These are phyloP conservation scores for Sicus ferrugineus DNA, from an alignment of 2,888 invertebrate genomes.

Conservation along the genomic window DNA sequence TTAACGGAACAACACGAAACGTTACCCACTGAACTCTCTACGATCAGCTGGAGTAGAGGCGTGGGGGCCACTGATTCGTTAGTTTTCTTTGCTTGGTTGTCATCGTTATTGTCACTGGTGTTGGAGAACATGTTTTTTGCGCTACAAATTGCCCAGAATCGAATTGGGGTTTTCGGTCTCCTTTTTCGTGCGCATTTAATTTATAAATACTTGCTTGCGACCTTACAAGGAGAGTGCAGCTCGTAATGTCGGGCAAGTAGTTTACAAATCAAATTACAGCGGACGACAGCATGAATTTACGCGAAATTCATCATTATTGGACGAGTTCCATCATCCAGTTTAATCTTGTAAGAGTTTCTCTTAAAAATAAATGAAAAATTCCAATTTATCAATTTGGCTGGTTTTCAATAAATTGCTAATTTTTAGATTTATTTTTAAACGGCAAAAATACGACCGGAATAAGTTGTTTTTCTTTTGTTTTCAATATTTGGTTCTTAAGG, in stretches of 20 bases:
- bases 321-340: conserved; percentile 30
- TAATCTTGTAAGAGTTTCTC: conserved; percentile 4
- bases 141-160: conserved; percentile 28
- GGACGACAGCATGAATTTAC: neutral
- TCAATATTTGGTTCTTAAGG: too few relatives aligned
- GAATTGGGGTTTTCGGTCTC: neutral
- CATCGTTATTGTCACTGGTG: too few relatives aligned
- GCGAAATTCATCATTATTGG: conserved; percentile 24
- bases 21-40: too few relatives aligned
- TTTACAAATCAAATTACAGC: conserved; percentile 27
- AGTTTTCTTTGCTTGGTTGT: too few relatives aligned
- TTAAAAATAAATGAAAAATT: conserved; percentile 34
- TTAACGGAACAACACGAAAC: too few relatives aligned
- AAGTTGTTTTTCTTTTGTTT: too few relatives aligned
- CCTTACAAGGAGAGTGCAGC: neutral
- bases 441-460: conserved; percentile 3
- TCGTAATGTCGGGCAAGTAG: neutral
- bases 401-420: conserved; percentile 12
- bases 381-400: conserved; percentile 12
- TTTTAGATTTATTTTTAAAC: conserved; percentile 33
- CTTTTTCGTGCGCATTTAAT: conserved; percentile 13
- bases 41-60: too few relatives aligned
- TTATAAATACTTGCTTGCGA: conserved; percentile 28
- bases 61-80: too few relatives aligned
- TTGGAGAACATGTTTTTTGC: conserved; percentile 8